A percentile compares a stretch with the other conserved stretches of the same genome.
Conservation (phyloP, 2,797 vertebrate genomes). For the Carcharodon carcharias region DNA sequence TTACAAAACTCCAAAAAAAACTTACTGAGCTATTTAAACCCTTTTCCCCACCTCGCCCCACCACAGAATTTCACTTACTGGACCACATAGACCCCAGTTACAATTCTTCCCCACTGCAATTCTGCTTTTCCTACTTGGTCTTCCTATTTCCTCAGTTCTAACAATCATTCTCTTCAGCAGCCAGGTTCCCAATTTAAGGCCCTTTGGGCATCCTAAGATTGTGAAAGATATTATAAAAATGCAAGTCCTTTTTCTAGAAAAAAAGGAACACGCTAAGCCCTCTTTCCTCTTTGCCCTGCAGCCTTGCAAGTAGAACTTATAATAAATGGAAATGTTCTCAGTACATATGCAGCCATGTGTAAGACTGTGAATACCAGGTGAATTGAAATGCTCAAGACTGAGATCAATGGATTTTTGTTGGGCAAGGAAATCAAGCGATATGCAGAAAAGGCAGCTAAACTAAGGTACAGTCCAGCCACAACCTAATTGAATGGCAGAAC, state of each 20-base stretch:
- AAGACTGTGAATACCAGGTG: not conserved
- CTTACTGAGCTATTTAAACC: not conserved
- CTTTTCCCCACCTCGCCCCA: not conserved
- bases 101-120: not conserved
- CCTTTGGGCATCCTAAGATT: not conserved
- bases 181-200: not conserved
- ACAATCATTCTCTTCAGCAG: not conserved
- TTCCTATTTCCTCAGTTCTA: not conserved
- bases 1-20: not conserved
- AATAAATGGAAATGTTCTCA: not conserved
- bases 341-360: not conserved
- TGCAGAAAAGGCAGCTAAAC: not conserved
- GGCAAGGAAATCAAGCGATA: not conserved
- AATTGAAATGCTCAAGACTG: not conserved
- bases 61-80: not conserved
- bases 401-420: not conserved
- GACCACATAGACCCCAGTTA: not conserved
- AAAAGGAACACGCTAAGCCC: not conserved
- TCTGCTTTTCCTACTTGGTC: not conserved
- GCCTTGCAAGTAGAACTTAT: not conserved
- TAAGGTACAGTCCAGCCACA: not conserved
- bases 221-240: not conserved
- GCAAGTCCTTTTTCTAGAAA: not conserved
- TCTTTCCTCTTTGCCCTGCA: not conserved
- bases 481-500: not conserved